Conservation (phyloP, 2,113 vertebrate genomes). For the Boleophthalmus pectinirostris region DNA sequence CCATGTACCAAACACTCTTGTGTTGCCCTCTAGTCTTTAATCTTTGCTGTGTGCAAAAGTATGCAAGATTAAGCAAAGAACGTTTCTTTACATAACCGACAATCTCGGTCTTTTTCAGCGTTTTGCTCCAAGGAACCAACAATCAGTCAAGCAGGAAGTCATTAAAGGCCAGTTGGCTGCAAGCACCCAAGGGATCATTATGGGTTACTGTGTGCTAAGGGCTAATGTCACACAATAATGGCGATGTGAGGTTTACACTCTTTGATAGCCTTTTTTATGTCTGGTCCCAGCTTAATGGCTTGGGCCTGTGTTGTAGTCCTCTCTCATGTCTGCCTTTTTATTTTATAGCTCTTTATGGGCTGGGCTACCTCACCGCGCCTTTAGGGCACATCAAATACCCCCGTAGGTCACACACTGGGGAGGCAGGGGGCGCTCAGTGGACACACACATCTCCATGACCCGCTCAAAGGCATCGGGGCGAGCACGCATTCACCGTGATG, state of each 20-base stretch:
- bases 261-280: conserved; percentile 67
- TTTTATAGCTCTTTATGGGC: conserved; percentile 50
- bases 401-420: conserved; percentile 33
- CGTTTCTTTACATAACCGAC: conserved; percentile 1
- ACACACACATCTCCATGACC: conserved; percentile 1
- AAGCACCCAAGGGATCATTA: conserved; percentile 54
- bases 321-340: conserved; percentile 19
- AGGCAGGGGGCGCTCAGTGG: background rate
- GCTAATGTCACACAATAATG: conserved; percentile 70
- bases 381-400: conserved; percentile 42
- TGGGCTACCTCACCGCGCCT: conserved; percentile 39
- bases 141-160: conserved; percentile 53
- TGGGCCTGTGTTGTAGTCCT: conserved; percentile 34
- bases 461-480: conserved; percentile 1
- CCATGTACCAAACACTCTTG: background rate
- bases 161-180: conserved; percentile 55
- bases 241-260: conserved; percentile 59
- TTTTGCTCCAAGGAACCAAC: conserved; percentile 40
- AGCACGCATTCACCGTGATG: background rate
- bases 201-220: conserved; percentile 56
- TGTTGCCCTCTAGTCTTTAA: background rate
- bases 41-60: background rate
- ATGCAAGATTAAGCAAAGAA: background rate
- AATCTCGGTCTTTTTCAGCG: background rate
- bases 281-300: conserved; percentile 38